Conservation (phyloP, 2,888 invertebrate species). For the Branchipolynoe longqiensis region DNA sequence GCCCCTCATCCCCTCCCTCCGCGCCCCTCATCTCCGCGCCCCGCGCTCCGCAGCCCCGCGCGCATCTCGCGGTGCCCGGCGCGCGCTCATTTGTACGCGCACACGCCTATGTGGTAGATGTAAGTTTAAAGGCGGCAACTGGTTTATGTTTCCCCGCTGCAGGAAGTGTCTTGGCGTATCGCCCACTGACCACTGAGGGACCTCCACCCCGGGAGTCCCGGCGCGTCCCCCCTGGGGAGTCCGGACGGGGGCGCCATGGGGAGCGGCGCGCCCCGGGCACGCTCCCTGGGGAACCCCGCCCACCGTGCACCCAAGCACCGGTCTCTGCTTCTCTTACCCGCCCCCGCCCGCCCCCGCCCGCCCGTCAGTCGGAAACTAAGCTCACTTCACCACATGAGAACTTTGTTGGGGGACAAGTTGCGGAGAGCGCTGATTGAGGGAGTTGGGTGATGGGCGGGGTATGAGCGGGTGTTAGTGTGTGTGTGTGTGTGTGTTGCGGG, state of each 20-base stretch:
- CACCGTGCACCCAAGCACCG: too few relatives aligned
- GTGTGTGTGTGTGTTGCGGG: too few relatives aligned
- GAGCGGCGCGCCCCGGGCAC: too few relatives aligned
- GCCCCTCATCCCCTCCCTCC: too few relatives aligned
- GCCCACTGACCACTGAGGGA: conserved; percentile 12
- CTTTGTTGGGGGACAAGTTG: conserved; percentile 27
- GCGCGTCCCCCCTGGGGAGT: neutral
- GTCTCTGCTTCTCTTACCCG: too few relatives aligned
- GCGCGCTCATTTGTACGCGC: conserved; percentile 24
- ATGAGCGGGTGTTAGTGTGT: too few relatives aligned
- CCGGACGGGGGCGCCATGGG: conserved; percentile 10
- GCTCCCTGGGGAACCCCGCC: too few relatives aligned
- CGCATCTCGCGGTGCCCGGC: too few relatives aligned
- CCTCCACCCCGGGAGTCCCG: neutral
- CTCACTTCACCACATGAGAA: neutral
- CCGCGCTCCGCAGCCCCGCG: too few relatives aligned
- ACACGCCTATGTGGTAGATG: conserved; percentile 45
- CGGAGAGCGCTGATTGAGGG: too few relatives aligned
- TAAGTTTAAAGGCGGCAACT: conserved; percentile 16
- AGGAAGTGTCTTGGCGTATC: neutral
- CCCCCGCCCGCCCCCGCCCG: neutral
- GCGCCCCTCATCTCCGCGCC: too few relatives aligned
- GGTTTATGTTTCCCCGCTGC: neutral
- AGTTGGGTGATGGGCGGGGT: too few relatives aligned
- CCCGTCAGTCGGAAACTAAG: neutral